Evolutionary conservation across 2,888 invertebrate species (phyloP), one percentile per base, ranked within the genome.

Genomic region (Taenaris catops): DNA sequence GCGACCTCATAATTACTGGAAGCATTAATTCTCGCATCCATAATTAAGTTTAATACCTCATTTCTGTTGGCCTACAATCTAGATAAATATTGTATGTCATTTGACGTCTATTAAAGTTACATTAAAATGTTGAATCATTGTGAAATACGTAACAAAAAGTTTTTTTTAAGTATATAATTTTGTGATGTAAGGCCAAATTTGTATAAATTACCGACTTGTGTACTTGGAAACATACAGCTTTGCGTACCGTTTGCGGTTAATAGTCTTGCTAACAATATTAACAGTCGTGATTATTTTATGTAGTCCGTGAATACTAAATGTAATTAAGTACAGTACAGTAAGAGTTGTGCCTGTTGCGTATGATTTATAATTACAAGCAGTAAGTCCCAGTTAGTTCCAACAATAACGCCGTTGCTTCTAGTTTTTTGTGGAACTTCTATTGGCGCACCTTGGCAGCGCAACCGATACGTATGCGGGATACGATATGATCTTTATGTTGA

Each of bases 11-110:
- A 84, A 84, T 84, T 83, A 83, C 83, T 76, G 68, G 72, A 60
- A 67, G 66, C 81, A 83, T 84, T 84, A 81, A 84, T 84, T 78
- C 84, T 69, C 80, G 75, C 74, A 75, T 81, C 80, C 75, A 81
- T 84, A 83, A 84, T 84, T 81, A 76, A 80, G 79, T 81, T 76
- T 80, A 79, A 80, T 80, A 75, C 76, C 72, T 78, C 70, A 78
- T 79, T 79, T 72, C 79, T 74, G 75, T 70, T 69, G 69, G 71
- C 73, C 75, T 72, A 74, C 78, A 78, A 79, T 81, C 81, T 76
- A 74, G 76, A 79, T 83, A 79, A 80, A 79, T 75, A 79, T 75
- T 69, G 61, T 75, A 62, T 64, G 67, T 66, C 64, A 63, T 70
- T 71, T 64, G 63, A 60, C 63, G 63, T 66, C 66, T 66, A 74